These are phyloP conservation scores for Scolopax mira DNA, from an alignment of 2,113 vertebrate genomes.

Conservation along the genomic window DNA sequence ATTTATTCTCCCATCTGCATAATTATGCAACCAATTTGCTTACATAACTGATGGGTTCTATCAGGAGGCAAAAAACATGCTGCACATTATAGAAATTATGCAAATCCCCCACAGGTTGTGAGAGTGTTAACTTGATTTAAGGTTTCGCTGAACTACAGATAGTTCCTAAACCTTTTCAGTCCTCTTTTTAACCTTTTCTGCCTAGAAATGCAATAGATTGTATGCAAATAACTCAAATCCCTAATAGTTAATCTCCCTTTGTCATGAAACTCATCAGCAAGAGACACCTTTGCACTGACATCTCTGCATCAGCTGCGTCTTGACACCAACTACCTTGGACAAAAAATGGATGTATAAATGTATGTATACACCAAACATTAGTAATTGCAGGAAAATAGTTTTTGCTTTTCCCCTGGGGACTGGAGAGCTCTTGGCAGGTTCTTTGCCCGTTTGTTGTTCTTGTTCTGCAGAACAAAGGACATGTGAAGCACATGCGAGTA, in stretches of 20 bases:
- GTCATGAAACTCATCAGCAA: background rate
- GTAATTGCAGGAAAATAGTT: background rate
- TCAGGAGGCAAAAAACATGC: background rate
- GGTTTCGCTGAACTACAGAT: background rate
- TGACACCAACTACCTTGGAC: background rate
- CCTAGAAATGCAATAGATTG: background rate
- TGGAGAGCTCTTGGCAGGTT: background rate
- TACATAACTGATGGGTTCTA: constrained; percentile 1
- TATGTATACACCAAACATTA: too few relatives aligned
- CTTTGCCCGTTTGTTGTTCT: background rate
- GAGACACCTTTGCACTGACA: accelerated
- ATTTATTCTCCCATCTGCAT: constrained; percentile 8
- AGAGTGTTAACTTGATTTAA: constrained; percentile 19
- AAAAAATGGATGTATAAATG: background rate
- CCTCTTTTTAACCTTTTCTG: background rate
- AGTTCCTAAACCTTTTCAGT: background rate
- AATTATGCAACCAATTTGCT: constrained; percentile 8
- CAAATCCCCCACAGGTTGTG: background rate
- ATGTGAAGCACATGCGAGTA: accelerated
- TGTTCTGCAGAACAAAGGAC: background rate
- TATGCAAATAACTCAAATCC: background rate
- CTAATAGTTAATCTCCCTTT: background rate
- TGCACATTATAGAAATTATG: background rate
- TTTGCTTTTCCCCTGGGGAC: background rate
- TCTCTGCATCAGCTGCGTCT: background rate